Evolutionary conservation across 1,140 invertebrate genomes (phyloP).

Genomic region (Streblospio benedicti): DNA sequence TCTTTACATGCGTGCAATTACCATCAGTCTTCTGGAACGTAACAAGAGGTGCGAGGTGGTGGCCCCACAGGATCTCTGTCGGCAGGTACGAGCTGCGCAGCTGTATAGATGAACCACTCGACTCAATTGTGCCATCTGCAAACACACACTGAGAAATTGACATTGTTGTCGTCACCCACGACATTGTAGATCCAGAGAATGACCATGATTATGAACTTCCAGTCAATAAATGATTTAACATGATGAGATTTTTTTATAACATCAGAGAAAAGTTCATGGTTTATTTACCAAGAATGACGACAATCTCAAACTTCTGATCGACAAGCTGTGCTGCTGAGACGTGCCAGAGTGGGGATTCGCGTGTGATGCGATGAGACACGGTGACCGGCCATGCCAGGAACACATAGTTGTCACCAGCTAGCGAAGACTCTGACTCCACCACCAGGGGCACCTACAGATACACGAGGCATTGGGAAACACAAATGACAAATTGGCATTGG

Average conservation of each 20-base stretch:
- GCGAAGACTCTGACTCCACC: slow-evolving; percentile 19
- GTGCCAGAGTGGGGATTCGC: slow-evolving; percentile 29
- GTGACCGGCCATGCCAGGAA: slow-evolving; percentile 58
- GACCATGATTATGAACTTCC: too few relatives aligned
- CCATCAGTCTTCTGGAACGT: slow-evolving; percentile 8
- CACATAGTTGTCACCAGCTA: slow-evolving; percentile 60
- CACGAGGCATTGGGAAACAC: too few relatives aligned
- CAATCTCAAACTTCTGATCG: slow-evolving; percentile 49
- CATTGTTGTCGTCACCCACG: too few relatives aligned
- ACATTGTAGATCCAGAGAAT: too few relatives aligned
- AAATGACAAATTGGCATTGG: too few relatives aligned
- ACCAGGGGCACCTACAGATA: slow-evolving; percentile 18
- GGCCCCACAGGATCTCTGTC: slow-evolving; percentile 12
- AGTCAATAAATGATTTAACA: too few relatives aligned
- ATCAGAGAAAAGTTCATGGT: too few relatives aligned
- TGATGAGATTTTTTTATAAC: too few relatives aligned
- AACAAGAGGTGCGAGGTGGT: slow-evolving; percentile 1
- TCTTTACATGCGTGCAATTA: slow-evolving; percentile 5
- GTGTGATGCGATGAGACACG: slow-evolving; percentile 34
- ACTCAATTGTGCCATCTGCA: slow-evolving; percentile 19
- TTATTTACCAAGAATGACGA: slow-evolving; percentile 89
- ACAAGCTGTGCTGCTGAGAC: slow-evolving; percentile 23
- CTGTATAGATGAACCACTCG: slow-evolving; percentile 49
- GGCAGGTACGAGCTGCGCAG: slow-evolving; percentile 21
- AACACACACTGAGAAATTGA: too few relatives aligned